phyloP scores from a whole-genome alignment of 2,888 invertebrate species.

The Cantharis lateralis region DNA sequence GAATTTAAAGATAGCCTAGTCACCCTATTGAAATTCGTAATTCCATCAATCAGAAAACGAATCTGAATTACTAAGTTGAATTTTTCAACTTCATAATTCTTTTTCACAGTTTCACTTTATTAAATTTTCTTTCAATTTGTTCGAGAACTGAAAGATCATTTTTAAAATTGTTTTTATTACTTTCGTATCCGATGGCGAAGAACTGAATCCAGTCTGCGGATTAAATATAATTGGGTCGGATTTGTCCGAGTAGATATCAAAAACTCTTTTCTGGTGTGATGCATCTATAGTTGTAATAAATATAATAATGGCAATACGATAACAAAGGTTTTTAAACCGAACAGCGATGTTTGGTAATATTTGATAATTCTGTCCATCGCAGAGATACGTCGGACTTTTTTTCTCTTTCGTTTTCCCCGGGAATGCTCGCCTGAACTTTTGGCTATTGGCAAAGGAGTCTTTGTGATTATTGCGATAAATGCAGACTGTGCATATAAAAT shows the following conservation, averaged over 20 bases:
- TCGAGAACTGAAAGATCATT: slow-evolving; percentile 30
- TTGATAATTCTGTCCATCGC: background rate
- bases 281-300: background rate
- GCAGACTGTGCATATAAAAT: background rate
- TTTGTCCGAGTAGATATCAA: slow-evolving; percentile 7
- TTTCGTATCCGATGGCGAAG: slow-evolving; percentile 16
- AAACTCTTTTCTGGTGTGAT: background rate
- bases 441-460: background rate
- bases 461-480: background rate
- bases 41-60: slow-evolving; percentile 25
- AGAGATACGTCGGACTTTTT: background rate
- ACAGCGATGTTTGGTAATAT: background rate
- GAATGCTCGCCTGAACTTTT: background rate
- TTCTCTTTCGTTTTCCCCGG: background rate
- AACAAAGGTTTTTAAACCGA: background rate
- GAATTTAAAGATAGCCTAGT: slow-evolving; percentile 20
- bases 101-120: slow-evolving; percentile 31
- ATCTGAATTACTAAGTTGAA: slow-evolving; percentile 27
- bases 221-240: slow-evolving; percentile 25
- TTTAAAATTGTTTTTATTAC: slow-evolving; percentile 28
- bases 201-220: slow-evolving; percentile 18
- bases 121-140: slow-evolving; percentile 33
- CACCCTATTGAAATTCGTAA: slow-evolving; percentile 22
- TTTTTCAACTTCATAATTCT: slow-evolving; percentile 30
- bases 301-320: background rate